These are phyloP conservation scores for Eutrigla gurnardus DNA, from an alignment of 2,797 vertebrate genomes.

Conservation along the genomic window DNA sequence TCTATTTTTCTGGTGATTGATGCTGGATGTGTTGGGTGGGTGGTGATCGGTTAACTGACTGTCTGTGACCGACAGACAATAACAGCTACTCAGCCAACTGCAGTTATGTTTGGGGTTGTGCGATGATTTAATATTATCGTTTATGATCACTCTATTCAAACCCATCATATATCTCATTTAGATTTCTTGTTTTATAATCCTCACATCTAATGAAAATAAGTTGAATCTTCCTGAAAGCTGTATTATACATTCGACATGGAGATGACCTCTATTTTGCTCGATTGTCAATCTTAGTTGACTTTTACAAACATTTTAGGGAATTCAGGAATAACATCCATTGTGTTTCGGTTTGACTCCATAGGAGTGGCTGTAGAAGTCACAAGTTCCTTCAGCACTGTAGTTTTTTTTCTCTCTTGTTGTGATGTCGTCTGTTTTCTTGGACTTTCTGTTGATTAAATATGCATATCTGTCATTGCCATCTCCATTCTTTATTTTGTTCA, in stretches of 20 bases:
- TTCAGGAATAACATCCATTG: background rate
- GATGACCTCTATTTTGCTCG: background rate
- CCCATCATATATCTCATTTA: background rate
- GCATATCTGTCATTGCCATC: background rate
- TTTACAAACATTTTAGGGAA: background rate
- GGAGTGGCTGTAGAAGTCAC: background rate
- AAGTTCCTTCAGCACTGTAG: background rate
- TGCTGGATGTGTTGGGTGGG: conserved; percentile 30
- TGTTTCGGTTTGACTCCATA: background rate
- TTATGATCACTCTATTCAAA: background rate
- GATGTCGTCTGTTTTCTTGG: too few relatives aligned
- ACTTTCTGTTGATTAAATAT: background rate
- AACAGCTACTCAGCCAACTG: background rate
- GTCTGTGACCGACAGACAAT: conserved; percentile 21
- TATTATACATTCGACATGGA: background rate
- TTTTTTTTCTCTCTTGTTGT: too few relatives aligned
- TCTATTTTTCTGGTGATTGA: conserved; percentile 28
- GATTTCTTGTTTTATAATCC: background rate
- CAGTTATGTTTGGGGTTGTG: background rate
- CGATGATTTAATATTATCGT: background rate
- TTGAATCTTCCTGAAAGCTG: background rate
- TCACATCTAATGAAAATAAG: background rate
- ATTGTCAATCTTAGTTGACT: background rate
- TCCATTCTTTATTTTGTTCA: conserved; percentile 15
- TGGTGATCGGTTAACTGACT: conserved; percentile 19